Conservation (phyloP, 2,888 invertebrate species). For the Melanchra persicariae region DNA sequence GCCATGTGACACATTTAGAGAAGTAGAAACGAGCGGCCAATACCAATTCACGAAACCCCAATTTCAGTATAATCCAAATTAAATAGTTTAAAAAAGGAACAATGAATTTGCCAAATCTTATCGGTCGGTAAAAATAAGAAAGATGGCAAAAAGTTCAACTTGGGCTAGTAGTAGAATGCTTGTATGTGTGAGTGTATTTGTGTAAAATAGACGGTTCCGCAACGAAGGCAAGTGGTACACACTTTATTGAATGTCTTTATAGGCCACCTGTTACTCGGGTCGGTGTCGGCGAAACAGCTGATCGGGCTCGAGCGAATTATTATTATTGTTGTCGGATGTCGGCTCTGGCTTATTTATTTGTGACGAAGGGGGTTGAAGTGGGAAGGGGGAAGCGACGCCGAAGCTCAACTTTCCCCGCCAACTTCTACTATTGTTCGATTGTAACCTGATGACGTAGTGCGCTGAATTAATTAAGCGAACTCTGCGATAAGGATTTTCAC, state of each 20-base stretch:
- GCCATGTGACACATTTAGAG: not conserved
- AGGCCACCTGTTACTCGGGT: constrained; percentile 91
- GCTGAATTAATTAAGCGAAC: constrained; percentile 64
- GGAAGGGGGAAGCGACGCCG: constrained; percentile 73
- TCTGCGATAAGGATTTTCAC: constrained; percentile 24
- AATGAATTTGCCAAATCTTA: constrained; percentile 33
- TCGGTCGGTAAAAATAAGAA: constrained; percentile 46
- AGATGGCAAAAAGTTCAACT: constrained; percentile 67
- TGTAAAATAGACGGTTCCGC: constrained; percentile 87
- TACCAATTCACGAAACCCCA: not conserved
- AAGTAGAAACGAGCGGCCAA: not conserved
- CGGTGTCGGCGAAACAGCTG: constrained; percentile 90
- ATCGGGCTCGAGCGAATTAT: constrained; percentile 89
- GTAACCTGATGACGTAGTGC: constrained; percentile 66
- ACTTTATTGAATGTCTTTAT: constrained; percentile 91
- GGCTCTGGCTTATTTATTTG: constrained; percentile 88
- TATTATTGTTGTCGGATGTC: constrained; percentile 88
- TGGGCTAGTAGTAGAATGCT: constrained; percentile 65
- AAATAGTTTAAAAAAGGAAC: constrained; percentile 8
- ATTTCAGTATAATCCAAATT: constrained; percentile 19
- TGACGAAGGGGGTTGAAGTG: constrained; percentile 80
- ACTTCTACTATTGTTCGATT: constrained; percentile 78
- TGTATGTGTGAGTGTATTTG: constrained; percentile 80
- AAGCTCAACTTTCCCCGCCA: constrained; percentile 80
- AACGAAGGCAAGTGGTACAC: constrained; percentile 89